A percentile compares a stretch with the other conserved stretches of the same genome.
Evolutionary conservation across 2,797 vertebrate genomes (phyloP).

Genomic region (Pagetopsis macropterus): DNA sequence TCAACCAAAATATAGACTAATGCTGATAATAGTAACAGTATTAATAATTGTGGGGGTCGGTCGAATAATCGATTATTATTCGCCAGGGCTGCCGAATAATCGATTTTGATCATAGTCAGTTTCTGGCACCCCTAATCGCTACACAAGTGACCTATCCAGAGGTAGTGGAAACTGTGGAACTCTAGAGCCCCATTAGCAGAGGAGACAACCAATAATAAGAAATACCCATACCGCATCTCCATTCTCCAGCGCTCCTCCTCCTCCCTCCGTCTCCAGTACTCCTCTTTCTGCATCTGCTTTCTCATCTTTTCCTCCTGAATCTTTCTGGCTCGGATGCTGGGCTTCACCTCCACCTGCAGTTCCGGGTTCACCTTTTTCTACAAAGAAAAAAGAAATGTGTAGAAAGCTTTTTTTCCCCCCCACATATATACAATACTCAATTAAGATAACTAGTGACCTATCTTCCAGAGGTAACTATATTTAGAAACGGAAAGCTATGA

Average conservation of each 20-base stretch:
- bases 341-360: conserved; percentile 98
- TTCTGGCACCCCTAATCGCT: too few relatives aligned
- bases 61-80: too few relatives aligned
- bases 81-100: too few relatives aligned
- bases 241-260: conserved; percentile 98
- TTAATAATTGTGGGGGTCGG: too few relatives aligned
- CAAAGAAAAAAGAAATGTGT: conserved; percentile 4
- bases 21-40: too few relatives aligned
- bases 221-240: conserved; percentile 91
- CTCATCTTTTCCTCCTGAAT: conserved; percentile 99
- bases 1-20: too few relatives aligned
- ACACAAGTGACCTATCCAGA: too few relatives aligned
- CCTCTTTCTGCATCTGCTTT: conserved; percentile 99
- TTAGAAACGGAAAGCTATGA: too few relatives aligned
- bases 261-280: conserved; percentile 97
- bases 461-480: neutral
- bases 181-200: too few relatives aligned
- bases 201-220: neutral
- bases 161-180: too few relatives aligned
- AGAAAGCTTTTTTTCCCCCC: neutral
- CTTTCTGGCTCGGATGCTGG: conserved; percentile 96
- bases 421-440: neutral
- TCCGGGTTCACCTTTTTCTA: conserved; percentile 99
- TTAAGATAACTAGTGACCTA: neutral
- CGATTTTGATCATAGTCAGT: too few relatives aligned